phyloP scores from a whole-genome alignment of 2,888 invertebrate species.

The Rapana venosa region DNA sequence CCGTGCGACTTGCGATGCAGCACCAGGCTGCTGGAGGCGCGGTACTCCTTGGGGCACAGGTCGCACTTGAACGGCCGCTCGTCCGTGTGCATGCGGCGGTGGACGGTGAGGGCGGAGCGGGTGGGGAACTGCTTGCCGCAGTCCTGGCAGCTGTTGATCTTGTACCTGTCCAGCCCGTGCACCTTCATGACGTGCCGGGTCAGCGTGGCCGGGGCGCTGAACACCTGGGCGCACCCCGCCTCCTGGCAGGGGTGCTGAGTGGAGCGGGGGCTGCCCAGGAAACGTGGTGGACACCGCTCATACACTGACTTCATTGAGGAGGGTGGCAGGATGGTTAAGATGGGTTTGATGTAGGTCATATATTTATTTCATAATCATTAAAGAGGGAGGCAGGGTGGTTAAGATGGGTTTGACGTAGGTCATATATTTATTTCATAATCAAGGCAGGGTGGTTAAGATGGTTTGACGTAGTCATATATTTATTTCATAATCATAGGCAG shows the following conservation, averaged over 20 bases:
- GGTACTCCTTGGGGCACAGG: conserved; percentile 45
- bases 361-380: too few species aligned
- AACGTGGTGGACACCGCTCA: background rate
- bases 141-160: conserved; percentile 28
- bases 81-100: conserved; percentile 47
- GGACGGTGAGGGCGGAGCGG: conserved; percentile 32
- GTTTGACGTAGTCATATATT: too few species aligned
- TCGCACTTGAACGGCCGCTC: conserved; percentile 50
- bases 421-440: too few species aligned
- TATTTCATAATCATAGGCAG: too few species aligned
- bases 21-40: conserved; percentile 18
- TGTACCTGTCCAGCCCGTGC: conserved; percentile 27
- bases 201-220: background rate
- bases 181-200: conserved; percentile 25
- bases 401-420: too few species aligned
- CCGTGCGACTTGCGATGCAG: conserved; percentile 37
- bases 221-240: background rate
- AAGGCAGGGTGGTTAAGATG: too few species aligned
- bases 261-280: background rate
- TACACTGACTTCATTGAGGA: background rate
- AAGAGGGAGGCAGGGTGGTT: too few species aligned
- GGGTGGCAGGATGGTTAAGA: too few species aligned
- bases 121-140: conserved; percentile 37
- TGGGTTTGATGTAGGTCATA: too few species aligned
- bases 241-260: conserved; percentile 7